A percentile compares a stretch with the other conserved stretches of the same genome.
These are phyloP conservation scores for Sminthurides bifidus DNA, from an alignment of 1,140 invertebrate genomes.

Conservation along the genomic window DNA sequence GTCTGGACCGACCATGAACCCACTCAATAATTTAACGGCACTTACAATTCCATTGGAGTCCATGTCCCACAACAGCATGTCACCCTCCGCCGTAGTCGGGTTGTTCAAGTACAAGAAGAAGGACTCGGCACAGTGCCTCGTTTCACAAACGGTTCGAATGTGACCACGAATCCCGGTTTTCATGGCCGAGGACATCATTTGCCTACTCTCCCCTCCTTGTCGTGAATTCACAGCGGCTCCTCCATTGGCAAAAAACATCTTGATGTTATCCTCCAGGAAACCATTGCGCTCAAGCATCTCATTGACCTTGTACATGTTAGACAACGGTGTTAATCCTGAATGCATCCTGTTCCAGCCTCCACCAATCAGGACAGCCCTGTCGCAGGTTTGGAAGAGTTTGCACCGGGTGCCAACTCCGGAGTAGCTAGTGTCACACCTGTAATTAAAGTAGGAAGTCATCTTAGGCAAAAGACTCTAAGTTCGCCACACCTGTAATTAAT, in stretches of 20 bases:
- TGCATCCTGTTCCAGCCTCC: constrained; percentile 45
- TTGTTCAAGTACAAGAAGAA: constrained; percentile 44
- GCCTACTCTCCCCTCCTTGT: neutral
- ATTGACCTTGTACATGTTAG: constrained; percentile 38
- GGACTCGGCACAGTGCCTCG: constrained; percentile 42
- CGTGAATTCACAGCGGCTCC: constrained; percentile 3
- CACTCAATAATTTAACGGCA: neutral
- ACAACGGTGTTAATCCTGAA: constrained; percentile 33
- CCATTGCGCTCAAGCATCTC: constrained; percentile 40
- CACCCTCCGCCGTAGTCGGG: constrained; percentile 41
- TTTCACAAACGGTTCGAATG: constrained; percentile 39
- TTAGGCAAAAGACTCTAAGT: too few relatives aligned
- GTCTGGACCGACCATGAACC: neutral
- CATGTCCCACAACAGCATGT: constrained; percentile 43
- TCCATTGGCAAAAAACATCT: constrained; percentile 46
- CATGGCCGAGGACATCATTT: constrained; percentile 39
- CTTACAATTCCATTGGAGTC: constrained; percentile 43
- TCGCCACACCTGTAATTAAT: too few relatives aligned
- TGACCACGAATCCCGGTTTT: constrained; percentile 43
- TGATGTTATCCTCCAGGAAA: constrained; percentile 42
- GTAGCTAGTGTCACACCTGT: constrained; percentile 39
- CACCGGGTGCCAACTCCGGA: constrained; percentile 39
- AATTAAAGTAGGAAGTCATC: too few relatives aligned
- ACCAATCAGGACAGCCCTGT: constrained; percentile 43
- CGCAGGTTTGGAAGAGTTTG: constrained; percentile 43